Base-by-base conservation (phyloP, 2,888 invertebrate genomes). In the Osmoderma eremita region DNA sequence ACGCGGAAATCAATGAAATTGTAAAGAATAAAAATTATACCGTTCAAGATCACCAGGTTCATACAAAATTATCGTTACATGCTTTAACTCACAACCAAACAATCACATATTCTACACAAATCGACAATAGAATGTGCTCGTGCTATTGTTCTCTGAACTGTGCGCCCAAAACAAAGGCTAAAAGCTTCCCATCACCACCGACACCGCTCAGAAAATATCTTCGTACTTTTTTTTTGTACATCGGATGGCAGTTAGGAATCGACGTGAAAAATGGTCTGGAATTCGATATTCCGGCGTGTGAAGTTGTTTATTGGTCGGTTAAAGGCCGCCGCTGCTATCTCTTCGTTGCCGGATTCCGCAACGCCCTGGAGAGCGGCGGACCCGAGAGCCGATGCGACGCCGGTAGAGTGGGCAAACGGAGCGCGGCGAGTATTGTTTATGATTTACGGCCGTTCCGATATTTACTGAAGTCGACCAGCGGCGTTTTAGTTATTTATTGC, bases 251-350 rank as follows among this genome's bases (percentile, higher is more conserved):
- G 78, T 76, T 77, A 76, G 73, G 69, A 70, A 73, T 70, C 75
- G 70, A 61, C 58, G 73, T 79, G 79, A 80, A 79, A 79, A 80
- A 80, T 78, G 77, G 76, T 76, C 76, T 75, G 78, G 77, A 78
- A 45, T 61, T 30, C 58, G 58, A 61, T 61, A 78, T 79, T 78
- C 78, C 79, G 77, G 76, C 71, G 73, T 70, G 73, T 72, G 74
- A 73, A 75, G 77, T 79, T 79, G 80, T 80, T 80, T 80, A 79
- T 79, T 78, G 78, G 78, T 48, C 72, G 74, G 76, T 78, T 78
- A 79, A 69, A 78, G 79, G 70, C 75, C 45, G 58, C 30, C 45
- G n/a, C 45, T 17, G 30, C 45, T 61, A 61, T 61, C 58, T 61
- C 45, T 41, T 10, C 24, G 17, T 3, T 51, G 18, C 30, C 38